Evolutionary conservation across 2,888 invertebrate species (phyloP).

Genomic region (Temnothorax unifasciatus): DNA sequence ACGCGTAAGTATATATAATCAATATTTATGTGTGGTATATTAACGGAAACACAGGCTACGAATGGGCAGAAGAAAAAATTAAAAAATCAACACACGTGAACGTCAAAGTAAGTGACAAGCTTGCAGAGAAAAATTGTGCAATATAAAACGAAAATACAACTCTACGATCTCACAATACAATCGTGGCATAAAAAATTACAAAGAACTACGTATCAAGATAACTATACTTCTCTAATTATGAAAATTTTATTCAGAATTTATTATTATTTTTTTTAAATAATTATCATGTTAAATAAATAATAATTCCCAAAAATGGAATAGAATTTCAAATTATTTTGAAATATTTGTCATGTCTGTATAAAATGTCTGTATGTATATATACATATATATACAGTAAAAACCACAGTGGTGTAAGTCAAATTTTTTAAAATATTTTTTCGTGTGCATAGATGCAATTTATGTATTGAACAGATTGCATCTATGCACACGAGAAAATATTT

Average conservation of each 20-base stretch:
- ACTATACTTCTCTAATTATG: neutral
- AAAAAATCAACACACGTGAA: neutral
- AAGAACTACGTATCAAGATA: neutral
- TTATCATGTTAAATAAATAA: neutral
- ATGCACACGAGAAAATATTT: no score
- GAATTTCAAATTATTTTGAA: neutral
- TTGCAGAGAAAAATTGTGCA: neutral
- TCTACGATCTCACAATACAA: neutral
- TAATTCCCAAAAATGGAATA: neutral
- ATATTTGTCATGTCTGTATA: neutral
- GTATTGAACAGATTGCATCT: no score
- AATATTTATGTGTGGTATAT: conserved; percentile 25
- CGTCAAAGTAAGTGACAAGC: neutral
- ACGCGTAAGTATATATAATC: conserved; percentile 15
- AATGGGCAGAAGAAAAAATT: neutral
- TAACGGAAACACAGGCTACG: neutral
- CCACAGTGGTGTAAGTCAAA: no score
- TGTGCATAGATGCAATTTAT: no score
- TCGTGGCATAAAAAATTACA: neutral
- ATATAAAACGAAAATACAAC: neutral
- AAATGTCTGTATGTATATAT: no score
- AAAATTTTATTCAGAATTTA: neutral
- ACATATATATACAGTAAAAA: no score
- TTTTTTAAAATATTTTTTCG: no score
- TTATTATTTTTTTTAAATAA: neutral